Evolutionary conservation across 2,888 invertebrate genomes (phyloP), one percentile per base, ranked within the genome.

Genomic region (Nomada fucata): DNA sequence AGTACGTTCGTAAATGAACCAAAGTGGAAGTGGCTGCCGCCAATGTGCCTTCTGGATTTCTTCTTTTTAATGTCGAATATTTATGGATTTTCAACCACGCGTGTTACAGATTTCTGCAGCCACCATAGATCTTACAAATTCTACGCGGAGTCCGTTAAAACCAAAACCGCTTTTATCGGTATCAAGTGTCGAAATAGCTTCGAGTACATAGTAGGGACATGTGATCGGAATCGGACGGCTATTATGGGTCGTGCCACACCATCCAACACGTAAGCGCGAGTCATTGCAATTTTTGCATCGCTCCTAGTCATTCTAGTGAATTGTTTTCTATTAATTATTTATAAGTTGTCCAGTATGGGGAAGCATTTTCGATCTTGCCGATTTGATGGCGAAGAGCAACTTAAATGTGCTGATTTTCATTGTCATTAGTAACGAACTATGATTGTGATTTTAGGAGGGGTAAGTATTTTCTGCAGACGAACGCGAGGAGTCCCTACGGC

Each of bases 81-180:
- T 42, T 9, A 52, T 36, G 15, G 26, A 2, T 53, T 5, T 7
- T 44, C 13, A 11, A 29, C 42, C 18, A 11, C 15, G 13, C 1
- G 1, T 13, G 3, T 72, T 72, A 1, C 88, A 95, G 95, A 94
- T 79, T 94, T 94, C 85, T 95, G 95, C 90, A 95, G 94, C 74
- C 95, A 95, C 88, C 94, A 94, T 91, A 94, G 95, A 0, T 95
- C 95, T 0, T 95, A 94, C 94, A 67, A 60, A 0, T 94, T 91
- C 80, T 95, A 94, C 93, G 92, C 94, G 1, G 95, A 95, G 86
- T 94, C 95, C 0, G 85, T 95, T 53, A 44, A 9, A 15, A 61
- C 65, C 0, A 94, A 93, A 1, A 92, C 92, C 0, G 84, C 91
- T 57, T 94, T 95, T 82, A 29, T 93, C 3, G 94, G 94, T 0